Conservation (phyloP, 2,888 invertebrate species). For the Cryptus armator region DNA sequence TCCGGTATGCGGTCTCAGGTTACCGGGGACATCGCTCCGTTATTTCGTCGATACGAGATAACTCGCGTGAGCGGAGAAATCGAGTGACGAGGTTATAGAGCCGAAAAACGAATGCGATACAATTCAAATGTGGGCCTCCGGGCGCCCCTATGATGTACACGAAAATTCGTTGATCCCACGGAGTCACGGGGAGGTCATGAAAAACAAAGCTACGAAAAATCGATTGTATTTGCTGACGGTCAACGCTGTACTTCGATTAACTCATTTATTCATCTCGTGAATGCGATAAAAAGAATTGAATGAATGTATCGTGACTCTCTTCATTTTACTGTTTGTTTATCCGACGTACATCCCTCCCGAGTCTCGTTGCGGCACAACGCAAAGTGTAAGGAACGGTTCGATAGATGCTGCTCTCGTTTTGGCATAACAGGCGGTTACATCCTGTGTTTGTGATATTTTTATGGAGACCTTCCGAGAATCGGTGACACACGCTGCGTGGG, state of each 20-base stretch:
- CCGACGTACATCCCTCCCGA: not conserved
- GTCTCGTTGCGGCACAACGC: slow-evolving; percentile 19
- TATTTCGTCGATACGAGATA: not conserved
- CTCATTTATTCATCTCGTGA: not conserved
- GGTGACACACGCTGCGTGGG: slow-evolving; percentile 74
- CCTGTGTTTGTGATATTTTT: slow-evolving; percentile 76
- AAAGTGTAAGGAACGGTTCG: not conserved
- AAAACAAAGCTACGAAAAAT: not conserved
- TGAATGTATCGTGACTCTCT: too few species aligned
- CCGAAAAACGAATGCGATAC: slow-evolving; percentile 56
- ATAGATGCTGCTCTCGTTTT: slow-evolving; percentile 48
- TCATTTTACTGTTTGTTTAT: not conserved
- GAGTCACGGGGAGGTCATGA: slow-evolving; percentile 12
- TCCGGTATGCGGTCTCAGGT: not conserved
- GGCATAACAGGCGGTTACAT: slow-evolving; percentile 61
- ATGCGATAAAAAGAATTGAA: too few species aligned
- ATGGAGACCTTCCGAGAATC: slow-evolving; percentile 80
- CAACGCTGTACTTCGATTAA: not conserved
- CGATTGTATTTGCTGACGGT: slow-evolving; percentile 30
- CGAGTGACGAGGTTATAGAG: slow-evolving; percentile 47
- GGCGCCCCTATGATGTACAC: slow-evolving; percentile 53
- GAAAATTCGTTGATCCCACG: slow-evolving; percentile 30
- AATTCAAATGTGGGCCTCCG: slow-evolving; percentile 64
- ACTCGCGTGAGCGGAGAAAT: slow-evolving; percentile 8
- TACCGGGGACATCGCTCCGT: not conserved